phyloP scores from a whole-genome alignment of 2,797 vertebrate species.

The Enteromius mattozi region DNA sequence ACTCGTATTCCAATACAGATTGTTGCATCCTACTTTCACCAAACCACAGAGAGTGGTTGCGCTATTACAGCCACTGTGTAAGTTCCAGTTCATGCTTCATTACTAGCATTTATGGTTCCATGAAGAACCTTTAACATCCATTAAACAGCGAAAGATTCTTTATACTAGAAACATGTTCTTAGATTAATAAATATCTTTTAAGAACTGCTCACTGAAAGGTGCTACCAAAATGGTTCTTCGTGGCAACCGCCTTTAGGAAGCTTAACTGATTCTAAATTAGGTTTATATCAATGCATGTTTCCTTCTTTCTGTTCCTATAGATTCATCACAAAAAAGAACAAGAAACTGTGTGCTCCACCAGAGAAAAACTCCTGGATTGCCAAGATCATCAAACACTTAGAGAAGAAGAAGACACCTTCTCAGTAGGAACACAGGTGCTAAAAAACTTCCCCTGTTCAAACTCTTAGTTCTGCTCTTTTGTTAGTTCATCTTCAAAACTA shows the following conservation, averaged over 20 bases:
- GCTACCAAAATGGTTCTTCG: background rate
- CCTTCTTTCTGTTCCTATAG: conserved; percentile 34
- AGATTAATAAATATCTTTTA: background rate
- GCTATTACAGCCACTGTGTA: conserved; percentile 59
- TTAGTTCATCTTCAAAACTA: background rate
- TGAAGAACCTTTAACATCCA: background rate
- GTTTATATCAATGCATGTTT: background rate
- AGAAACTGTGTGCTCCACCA: conserved; percentile 59
- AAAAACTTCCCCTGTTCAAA: background rate
- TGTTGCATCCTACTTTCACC: conserved; percentile 29
- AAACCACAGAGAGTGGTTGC: conserved; percentile 47
- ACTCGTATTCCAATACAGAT: conserved; percentile 35
- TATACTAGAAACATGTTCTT: background rate
- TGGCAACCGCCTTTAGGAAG: background rate
- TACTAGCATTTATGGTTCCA: background rate
- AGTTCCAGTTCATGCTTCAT: conserved; percentile 18
- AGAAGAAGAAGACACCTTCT: conserved; percentile 28
- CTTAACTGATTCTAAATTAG: background rate
- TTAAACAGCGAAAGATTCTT: background rate
- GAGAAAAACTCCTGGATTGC: conserved; percentile 46
- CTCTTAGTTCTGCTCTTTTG: conserved; percentile 25
- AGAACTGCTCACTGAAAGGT: background rate
- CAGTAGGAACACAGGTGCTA: conserved; percentile 18
- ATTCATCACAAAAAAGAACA: conserved; percentile 60
- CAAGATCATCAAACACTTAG: conserved; percentile 45